Base-by-base conservation (phyloP, 2,113 vertebrate species). In the Anarrhichthys ocellatus region DNA sequence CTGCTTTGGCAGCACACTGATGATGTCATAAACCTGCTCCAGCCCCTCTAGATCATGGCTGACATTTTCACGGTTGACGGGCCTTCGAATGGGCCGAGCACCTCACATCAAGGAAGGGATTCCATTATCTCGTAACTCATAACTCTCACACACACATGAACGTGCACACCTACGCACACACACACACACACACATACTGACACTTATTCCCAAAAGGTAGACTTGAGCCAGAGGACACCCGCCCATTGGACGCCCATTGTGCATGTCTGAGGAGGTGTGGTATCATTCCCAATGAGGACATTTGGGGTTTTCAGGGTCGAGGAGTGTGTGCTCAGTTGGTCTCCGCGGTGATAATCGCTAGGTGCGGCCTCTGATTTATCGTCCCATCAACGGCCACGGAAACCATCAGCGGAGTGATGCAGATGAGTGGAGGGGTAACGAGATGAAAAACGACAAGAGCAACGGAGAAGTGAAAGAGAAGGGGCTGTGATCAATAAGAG, bases 401-500 rank as follows among this genome's bases (percentile, higher is more conserved):
- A 89, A 83, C 87, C 84, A 82, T 92, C 95, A 93, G 88, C 81
- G 44, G 80, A 88, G 54, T 76, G 90, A 91, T 84, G 88, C 87
- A 94, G 93, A 94, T 94, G 92, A 94, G 88, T 70, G 54, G 81
- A 89, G 91, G 94, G 92, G 95, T 94, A 96, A 96, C 93, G 88
- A 94, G 94, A 95, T 97, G 95, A 96, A 94, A 96, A 96, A 94
- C 79, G 90, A 87, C 91, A 91, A 92, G 88, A 84, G 95, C 96
- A 83, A 79, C 18, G 67, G 84, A 92, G 93, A 82, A 84, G 93
- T 96, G 87, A 88, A 88, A 79, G 87, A 94, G 96, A 94, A 90
- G 93, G 87, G 82, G 85, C 89, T 93, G 78, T 92, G 95, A 98
- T 98, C 96, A 96, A 97, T 97, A 96, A 81, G 71, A 67, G 92